Conservation (phyloP, 2,113 vertebrate genomes). For the Ursus arctos region DNA sequence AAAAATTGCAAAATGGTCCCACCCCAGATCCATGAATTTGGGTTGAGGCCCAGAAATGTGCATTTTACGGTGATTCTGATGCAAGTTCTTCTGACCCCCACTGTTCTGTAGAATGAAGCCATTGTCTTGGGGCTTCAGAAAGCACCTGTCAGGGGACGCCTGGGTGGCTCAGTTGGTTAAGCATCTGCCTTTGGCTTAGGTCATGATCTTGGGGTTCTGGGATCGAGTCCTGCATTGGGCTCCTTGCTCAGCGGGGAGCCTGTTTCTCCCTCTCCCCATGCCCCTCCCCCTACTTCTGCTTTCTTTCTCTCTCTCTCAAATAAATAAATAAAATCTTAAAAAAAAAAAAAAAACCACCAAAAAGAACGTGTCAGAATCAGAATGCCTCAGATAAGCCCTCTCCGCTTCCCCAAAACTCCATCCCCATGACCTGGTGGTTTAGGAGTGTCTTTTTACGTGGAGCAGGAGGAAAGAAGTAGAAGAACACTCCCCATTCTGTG, state of each 20-base stretch:
- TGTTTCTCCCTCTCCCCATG: too few relatives aligned
- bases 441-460: background rate
- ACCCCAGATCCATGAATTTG: background rate
- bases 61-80: background rate
- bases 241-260: too few relatives aligned
- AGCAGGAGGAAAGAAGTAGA: background rate
- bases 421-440: background rate
- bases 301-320: too few relatives aligned
- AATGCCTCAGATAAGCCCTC: background rate
- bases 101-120: background rate
- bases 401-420: background rate
- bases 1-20: background rate
- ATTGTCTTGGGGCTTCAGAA: background rate
- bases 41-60: background rate
- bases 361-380: background rate
- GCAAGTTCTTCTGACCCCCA: background rate
- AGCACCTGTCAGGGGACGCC: fast-evolving
- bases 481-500: background rate
- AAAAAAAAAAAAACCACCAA: too few relatives aligned
- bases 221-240: too few relatives aligned
- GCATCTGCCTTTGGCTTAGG: background rate
- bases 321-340: too few relatives aligned
- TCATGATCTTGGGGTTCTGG: background rate
- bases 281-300: too few relatives aligned
- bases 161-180: background rate